Evolutionary conservation across 2,888 invertebrate species (phyloP).

Genomic region (Biston betularia): DNA sequence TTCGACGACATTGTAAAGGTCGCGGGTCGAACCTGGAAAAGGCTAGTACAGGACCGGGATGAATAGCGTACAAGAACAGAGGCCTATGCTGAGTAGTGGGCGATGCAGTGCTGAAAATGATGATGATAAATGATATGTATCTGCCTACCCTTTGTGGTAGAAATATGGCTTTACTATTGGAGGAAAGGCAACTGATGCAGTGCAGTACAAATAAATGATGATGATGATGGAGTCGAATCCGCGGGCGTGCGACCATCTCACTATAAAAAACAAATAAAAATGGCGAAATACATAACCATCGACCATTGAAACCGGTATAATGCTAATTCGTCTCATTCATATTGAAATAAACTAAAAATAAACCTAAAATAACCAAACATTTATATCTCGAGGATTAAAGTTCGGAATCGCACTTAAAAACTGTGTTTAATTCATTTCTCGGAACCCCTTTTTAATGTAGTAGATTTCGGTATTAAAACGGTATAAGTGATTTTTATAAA

Average conservation of each 20-base stretch:
- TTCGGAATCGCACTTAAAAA: constrained; percentile 23
- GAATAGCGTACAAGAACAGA: no score
- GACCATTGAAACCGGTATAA: constrained; percentile 44
- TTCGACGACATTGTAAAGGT: no score
- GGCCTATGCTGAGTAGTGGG: no score
- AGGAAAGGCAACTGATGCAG: neutral
- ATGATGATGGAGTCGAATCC: no score
- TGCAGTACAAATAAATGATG: neutral
- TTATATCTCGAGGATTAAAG: constrained; percentile 10
- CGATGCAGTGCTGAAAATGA: no score
- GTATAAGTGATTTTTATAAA: constrained; percentile 31
- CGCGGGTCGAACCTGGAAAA: no score
- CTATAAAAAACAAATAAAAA: constrained; percentile 37
- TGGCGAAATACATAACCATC: constrained; percentile 44
- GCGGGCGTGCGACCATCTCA: constrained; percentile 1
- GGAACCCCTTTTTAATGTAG: constrained; percentile 19
- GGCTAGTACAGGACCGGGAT: no score
- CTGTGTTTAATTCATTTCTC: constrained; percentile 10
- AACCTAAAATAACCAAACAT: constrained; percentile 15
- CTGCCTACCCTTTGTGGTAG: no score
- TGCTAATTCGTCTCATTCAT: constrained; percentile 52
- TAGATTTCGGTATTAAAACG: constrained; percentile 30
- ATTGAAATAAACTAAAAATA: constrained; percentile 47
- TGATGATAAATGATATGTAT: no score
- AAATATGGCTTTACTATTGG: no score